Conservation (phyloP, 2,113 vertebrate species). For the Pyrgilauda ruficollis region DNA sequence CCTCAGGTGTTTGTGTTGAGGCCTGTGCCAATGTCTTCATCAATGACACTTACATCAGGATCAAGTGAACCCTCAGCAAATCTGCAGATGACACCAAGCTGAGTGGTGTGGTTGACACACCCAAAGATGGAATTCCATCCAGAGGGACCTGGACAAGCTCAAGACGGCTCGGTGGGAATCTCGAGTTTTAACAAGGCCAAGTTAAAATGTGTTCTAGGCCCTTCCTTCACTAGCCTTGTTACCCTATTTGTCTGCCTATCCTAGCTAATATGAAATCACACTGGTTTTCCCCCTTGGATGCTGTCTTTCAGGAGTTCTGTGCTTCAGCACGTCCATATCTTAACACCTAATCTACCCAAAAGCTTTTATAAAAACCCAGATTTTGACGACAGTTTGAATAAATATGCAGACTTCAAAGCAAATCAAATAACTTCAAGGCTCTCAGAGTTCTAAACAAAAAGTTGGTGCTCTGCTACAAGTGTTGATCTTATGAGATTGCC, state of each 20-base stretch:
- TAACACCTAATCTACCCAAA: background rate
- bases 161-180: too few relatives aligned
- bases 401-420: background rate
- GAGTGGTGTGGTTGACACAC: background rate
- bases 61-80: background rate
- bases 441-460: background rate
- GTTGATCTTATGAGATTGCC: background rate
- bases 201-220: background rate
- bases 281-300: accelerated
- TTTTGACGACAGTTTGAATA: background rate
- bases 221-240: background rate
- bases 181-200: background rate
- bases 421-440: background rate
- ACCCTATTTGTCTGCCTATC: background rate
- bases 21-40: background rate
- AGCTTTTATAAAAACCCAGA: background rate
- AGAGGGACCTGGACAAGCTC: background rate
- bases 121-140: background rate
- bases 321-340: background rate
- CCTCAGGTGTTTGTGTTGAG: background rate
- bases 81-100: background rate
- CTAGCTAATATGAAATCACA: background rate
- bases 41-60: background rate
- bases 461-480: background rate
- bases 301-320: background rate